A percentile compares a stretch with the other conserved stretches of the same genome.
Evolutionary conservation across 1,140 invertebrate genomes (phyloP).

Genomic region (Himalopsyche phryganea): DNA sequence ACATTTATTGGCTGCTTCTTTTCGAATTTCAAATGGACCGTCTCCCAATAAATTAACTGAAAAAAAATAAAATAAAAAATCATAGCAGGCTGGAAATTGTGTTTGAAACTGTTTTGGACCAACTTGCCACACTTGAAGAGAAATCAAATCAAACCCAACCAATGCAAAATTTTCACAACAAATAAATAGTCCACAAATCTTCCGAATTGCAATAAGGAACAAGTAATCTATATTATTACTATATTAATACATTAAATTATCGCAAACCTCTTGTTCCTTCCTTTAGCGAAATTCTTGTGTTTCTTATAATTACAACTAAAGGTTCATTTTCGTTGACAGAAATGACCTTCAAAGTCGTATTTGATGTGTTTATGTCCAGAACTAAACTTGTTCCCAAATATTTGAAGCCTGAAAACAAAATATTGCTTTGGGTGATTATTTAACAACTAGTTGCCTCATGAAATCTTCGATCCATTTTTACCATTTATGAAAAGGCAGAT

Average conservation of each 20-base stretch:
- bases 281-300: conserved; percentile 42
- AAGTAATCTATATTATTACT: no score
- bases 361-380: conserved; percentile 38
- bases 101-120: no score
- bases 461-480: no score
- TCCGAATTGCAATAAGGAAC: no score
- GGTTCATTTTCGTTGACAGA: conserved; percentile 40
- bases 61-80: conserved; percentile 23
- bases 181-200: no score
- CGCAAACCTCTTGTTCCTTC: conserved; percentile 40
- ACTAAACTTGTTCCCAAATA: conserved; percentile 45
- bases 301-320: conserved; percentile 41
- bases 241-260: background rate
- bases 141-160: no score
- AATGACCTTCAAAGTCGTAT: conserved; percentile 38
- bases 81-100: no score
- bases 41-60: conserved; percentile 42
- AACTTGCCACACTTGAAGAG: no score
- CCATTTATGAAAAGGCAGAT: no score
- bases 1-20: conserved; percentile 42
- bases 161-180: no score
- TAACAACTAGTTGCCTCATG: no score
- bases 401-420: conserved; percentile 45
- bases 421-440: no score
- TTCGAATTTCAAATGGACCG: conserved; percentile 45